phyloP scores from a whole-genome alignment of 2,113 vertebrate genomes.

The Enhydra lutris region DNA sequence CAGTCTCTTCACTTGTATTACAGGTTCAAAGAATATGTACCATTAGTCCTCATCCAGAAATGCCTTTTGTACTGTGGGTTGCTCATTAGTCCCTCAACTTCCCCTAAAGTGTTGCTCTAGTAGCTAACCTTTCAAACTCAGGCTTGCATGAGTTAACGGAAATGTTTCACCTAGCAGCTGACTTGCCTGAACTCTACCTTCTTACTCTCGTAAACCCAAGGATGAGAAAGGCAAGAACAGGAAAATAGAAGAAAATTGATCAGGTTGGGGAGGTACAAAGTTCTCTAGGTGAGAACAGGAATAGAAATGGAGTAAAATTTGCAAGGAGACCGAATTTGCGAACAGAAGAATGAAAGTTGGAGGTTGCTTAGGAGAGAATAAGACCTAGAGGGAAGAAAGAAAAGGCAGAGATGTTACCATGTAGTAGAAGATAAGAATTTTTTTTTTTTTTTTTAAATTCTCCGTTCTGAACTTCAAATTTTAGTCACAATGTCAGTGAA shows the following conservation, averaged over 20 bases:
- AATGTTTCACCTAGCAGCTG: background rate
- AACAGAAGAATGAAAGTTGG: background rate
- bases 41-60: background rate
- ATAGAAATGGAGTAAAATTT: background rate
- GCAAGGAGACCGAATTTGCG: background rate
- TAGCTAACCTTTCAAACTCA: background rate
- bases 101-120: background rate
- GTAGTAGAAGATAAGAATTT: background rate
- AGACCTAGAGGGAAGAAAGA: background rate
- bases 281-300: background rate
- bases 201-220: background rate
- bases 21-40: background rate
- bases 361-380: background rate
- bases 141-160: background rate
- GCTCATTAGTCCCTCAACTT: background rate
- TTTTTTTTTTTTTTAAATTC: background rate
- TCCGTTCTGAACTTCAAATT: background rate
- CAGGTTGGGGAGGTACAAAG: background rate
- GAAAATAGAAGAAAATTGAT: conserved; percentile 5
- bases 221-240: conserved; percentile 39
- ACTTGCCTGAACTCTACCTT: background rate
- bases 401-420: background rate
- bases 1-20: background rate
- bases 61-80: background rate
- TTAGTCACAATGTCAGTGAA: background rate